Conservation (phyloP, 1,140 invertebrate species). For the Drosophila fuyamai region DNA sequence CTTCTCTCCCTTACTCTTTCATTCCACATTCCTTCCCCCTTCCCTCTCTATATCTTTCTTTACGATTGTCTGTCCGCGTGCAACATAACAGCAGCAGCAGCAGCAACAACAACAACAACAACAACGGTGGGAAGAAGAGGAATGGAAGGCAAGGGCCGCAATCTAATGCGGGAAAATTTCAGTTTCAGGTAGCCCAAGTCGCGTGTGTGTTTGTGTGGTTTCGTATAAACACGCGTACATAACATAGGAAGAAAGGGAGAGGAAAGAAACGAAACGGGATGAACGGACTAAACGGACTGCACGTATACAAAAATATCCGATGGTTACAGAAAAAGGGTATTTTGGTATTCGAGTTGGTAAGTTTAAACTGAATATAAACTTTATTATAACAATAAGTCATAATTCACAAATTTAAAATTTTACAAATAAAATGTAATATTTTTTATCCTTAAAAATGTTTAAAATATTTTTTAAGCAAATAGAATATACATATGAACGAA, state of each 20-base stretch:
- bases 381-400: too few relatives aligned
- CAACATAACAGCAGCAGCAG: slow-evolving; percentile 61
- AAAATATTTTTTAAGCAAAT: too few relatives aligned
- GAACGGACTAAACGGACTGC: slow-evolving; percentile 26
- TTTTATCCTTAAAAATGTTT: too few relatives aligned
- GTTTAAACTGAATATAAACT: neutral
- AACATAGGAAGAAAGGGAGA: slow-evolving; percentile 11
- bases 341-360: neutral
- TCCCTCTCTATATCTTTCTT: slow-evolving; percentile 33
- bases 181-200: slow-evolving; percentile 71
- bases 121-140: slow-evolving; percentile 30
- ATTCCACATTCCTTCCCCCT: slow-evolving; percentile 17
- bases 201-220: slow-evolving; percentile 22
- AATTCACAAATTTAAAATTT: too few relatives aligned
- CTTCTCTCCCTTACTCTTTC: neutral
- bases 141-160: slow-evolving; percentile 38
- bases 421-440: too few relatives aligned
- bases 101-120: slow-evolving; percentile 51
- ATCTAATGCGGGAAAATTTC: slow-evolving; percentile 81
- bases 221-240: slow-evolving; percentile 6
- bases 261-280: slow-evolving; percentile 21
- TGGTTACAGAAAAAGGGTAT: slow-evolving; percentile 13
- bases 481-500: too few relatives aligned
- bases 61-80: slow-evolving; percentile 59
- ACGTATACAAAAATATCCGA: slow-evolving; percentile 33